Evolutionary conservation across 2,113 vertebrate species (phyloP), one percentile per base, ranked within the genome.

Genomic region (Apaloderma vittatum): DNA sequence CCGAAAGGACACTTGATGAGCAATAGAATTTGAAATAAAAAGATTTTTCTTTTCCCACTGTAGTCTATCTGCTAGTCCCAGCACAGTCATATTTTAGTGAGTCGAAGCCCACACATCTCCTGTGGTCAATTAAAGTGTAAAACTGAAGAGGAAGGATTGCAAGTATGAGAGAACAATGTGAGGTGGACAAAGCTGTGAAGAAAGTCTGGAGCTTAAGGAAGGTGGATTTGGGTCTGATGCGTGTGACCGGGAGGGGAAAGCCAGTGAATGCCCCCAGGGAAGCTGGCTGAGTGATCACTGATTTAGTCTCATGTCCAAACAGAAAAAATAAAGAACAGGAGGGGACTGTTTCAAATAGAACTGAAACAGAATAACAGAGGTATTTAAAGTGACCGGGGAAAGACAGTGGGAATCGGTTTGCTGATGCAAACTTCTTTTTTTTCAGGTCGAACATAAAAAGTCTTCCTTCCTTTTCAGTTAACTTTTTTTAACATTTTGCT

Each of bases 111-210:
- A 26, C 32, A 45, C 16, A 63, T 95, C 89, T 96, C 91, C 61
- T 91, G 83, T 86, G 94, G 76, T 90, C 94, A 94, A 84, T 74
- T 95, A 78, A 91, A 77, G 79, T 23, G 63, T 83, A 71, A 86
- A 93, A 86, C 68, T 67, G 55, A 81, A 71, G 57, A 77, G 61
- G n/a, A 86, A 83, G 24, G 46, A 34, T n/a, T 88, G 54, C 58
- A 36, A 68, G 37, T 71, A 19, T 8, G 34, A 67, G 66, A 67
- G 71, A 79, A 11, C 30, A 76, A 70, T 19, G 6, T n/a, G 45
- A 93, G 49, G 27, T 82, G 58, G 71, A 65, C 46, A 66, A 87
- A 92, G 57, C 37, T 74, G 30, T 34, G 51, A 71, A 90, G 91
- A 89, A 94, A 43, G 13, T 40, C 57, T 4, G 3, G 66, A 62